Evolutionary conservation across 2,888 invertebrate species (phyloP).

Genomic region (Ormyrus labotus): DNA sequence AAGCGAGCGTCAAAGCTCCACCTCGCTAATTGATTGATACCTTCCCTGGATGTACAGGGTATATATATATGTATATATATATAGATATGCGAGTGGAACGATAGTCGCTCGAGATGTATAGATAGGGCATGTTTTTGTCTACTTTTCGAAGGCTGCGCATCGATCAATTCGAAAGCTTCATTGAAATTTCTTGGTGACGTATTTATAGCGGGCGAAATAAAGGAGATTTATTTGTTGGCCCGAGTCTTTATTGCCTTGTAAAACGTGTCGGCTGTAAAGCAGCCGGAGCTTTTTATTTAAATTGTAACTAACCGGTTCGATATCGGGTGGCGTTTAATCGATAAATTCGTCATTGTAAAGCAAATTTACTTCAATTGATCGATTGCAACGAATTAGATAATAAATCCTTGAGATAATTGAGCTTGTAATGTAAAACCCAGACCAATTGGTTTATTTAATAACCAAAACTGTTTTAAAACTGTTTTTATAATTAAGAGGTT

Average conservation of each 20-base stretch:
- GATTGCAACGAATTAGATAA: too few species aligned
- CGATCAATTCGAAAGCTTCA: conserved; percentile 29
- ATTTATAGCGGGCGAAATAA: conserved; percentile 18
- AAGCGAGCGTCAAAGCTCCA: too few species aligned
- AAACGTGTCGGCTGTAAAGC: neutral
- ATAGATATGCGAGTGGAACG: neutral
- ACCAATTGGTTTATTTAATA: too few species aligned
- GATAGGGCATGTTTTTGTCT: conserved; percentile 27
- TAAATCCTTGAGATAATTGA: too few species aligned
- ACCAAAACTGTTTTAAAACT: too few species aligned
- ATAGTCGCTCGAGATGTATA: neutral
- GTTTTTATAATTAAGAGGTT: too few species aligned
- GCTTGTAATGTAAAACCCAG: too few species aligned
- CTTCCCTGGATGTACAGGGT: neutral
- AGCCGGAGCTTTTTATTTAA: neutral
- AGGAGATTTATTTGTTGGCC: conserved; percentile 7
- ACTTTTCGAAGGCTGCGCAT: conserved; percentile 13
- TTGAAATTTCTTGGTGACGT: conserved; percentile 34
- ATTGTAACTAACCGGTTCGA: too few species aligned
- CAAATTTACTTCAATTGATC: too few species aligned
- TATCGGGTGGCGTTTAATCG: neutral
- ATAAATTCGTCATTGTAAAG: too few species aligned
- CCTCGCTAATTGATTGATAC: conserved; percentile 37
- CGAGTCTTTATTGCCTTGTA: neutral
- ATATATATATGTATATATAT: conserved; percentile 11